These are phyloP conservation scores for Pyrrhia umbra DNA, from an alignment of 2,888 invertebrate species.

Conservation along the genomic window DNA sequence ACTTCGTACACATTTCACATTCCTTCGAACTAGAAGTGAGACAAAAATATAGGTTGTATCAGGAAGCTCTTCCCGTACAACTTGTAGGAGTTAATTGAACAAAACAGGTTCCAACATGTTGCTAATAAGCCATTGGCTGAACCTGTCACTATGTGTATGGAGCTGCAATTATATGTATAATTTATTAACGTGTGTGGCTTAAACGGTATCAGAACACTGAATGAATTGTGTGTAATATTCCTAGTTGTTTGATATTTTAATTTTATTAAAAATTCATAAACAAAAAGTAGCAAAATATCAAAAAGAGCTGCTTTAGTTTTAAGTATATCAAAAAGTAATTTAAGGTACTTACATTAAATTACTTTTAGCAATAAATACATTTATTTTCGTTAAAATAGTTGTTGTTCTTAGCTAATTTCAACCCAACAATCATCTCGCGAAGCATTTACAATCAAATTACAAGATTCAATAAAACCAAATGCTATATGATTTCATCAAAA, in stretches of 20 bases:
- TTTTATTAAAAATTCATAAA: too few species aligned
- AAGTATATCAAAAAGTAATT: too few species aligned
- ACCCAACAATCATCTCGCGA: slow-evolving; percentile 13
- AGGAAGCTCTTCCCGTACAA: slow-evolving; percentile 46
- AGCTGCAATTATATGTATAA: slow-evolving; percentile 29
- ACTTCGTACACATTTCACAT: slow-evolving; percentile 12
- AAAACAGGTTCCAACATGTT: slow-evolving; percentile 44
- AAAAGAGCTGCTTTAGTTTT: too few species aligned
- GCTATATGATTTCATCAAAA: slow-evolving; percentile 62
- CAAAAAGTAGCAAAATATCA: too few species aligned
- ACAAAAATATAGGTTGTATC: slow-evolving; percentile 53
- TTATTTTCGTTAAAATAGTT: too few species aligned
- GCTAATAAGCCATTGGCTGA: slow-evolving; percentile 40
- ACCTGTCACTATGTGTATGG: slow-evolving; percentile 45
- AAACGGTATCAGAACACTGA: slow-evolving; percentile 14
- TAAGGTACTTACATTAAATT: too few species aligned
- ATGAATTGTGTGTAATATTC: slow-evolving; percentile 3
- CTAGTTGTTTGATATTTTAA: too few species aligned
- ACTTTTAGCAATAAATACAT: too few species aligned
- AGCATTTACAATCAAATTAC: slow-evolving; percentile 43
- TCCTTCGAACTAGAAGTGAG: slow-evolving; percentile 26
- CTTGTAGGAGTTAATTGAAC: slow-evolving; percentile 51
- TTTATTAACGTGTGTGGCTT: slow-evolving; percentile 24
- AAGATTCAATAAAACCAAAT: slow-evolving; percentile 54
- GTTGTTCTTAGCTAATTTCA: background rate